Percentiles rank a stretch among this genome's conserved stretches.
phyloP scores from a whole-genome alignment of 2,797 vertebrate genomes.

The Todus mexicanus region DNA sequence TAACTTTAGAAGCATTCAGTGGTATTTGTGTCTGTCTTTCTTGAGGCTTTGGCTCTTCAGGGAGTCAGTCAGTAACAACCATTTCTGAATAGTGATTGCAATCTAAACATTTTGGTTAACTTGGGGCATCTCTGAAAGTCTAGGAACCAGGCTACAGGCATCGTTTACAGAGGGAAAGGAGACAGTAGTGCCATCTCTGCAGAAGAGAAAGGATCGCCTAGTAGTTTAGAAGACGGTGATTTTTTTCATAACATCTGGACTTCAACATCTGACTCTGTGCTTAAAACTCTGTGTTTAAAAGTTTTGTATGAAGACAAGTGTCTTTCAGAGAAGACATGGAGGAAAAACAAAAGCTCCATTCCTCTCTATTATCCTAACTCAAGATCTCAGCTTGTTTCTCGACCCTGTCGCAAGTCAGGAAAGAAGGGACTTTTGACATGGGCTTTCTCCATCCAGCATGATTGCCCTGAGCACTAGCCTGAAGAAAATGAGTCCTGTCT shows the following conservation, averaged over 20 bases:
- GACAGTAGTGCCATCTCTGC: background rate
- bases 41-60: slow-evolving; percentile 29
- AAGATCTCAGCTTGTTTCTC: background rate
- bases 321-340: background rate
- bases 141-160: background rate
- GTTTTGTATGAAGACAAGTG: background rate
- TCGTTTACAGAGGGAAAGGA: background rate
- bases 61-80: slow-evolving; percentile 7
- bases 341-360: background rate
- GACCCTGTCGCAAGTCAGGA: background rate
- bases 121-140: background rate
- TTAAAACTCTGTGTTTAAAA: background rate
- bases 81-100: slow-evolving; percentile 11
- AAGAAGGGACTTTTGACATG: background rate
- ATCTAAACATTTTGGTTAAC: slow-evolving; percentile 16
- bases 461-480: background rate
- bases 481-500: background rate
- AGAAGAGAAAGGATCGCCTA: background rate
- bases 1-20: background rate
- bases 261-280: background rate
- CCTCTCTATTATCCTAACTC: background rate
- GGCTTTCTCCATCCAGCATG: background rate
- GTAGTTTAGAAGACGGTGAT: background rate
- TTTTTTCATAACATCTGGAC: background rate
- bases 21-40: slow-evolving; percentile 19